phyloP scores from a whole-genome alignment of 2,797 vertebrate genomes.

The Sitta carolinensis region DNA sequence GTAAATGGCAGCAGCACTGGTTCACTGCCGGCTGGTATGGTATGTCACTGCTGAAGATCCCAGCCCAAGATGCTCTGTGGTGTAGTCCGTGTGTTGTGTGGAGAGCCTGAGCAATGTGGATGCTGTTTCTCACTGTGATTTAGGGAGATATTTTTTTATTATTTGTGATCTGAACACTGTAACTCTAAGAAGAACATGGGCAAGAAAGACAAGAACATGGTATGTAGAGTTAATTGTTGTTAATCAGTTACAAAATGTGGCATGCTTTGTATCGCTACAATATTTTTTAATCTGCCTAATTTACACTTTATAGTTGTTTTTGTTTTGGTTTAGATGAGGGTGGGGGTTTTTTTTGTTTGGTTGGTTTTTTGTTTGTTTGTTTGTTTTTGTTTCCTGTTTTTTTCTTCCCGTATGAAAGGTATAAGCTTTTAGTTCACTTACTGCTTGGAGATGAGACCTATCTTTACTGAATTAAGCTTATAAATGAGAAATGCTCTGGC shows the following conservation, averaged over 20 bases:
- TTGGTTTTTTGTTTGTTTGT: too few species aligned
- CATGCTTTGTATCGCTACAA: neutral
- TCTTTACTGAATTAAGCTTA: neutral
- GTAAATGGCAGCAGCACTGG: neutral
- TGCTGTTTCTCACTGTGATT: neutral
- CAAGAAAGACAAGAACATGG: neutral
- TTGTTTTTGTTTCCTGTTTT: neutral
- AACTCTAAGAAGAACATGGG: neutral
- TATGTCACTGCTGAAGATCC: neutral
- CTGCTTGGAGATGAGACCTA: neutral
- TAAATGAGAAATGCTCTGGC: neutral
- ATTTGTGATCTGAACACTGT: neutral
- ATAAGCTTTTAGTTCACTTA: neutral
- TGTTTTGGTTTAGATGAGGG: neutral
- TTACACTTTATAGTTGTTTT: neutral
- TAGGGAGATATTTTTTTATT: neutral
- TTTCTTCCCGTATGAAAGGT: neutral
- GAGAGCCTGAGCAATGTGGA: fast-evolving
- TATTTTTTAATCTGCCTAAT: neutral
- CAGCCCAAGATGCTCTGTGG: neutral
- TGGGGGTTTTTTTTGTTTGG: too few species aligned
- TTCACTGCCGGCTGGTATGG: neutral
- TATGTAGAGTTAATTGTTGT: neutral
- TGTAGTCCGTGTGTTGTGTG: neutral
- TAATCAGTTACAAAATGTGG: neutral